Percentiles rank a stretch among this genome's conserved stretches.
Conservation (phyloP, 1,140 invertebrate genomes). For the Colletes gigas region DNA sequence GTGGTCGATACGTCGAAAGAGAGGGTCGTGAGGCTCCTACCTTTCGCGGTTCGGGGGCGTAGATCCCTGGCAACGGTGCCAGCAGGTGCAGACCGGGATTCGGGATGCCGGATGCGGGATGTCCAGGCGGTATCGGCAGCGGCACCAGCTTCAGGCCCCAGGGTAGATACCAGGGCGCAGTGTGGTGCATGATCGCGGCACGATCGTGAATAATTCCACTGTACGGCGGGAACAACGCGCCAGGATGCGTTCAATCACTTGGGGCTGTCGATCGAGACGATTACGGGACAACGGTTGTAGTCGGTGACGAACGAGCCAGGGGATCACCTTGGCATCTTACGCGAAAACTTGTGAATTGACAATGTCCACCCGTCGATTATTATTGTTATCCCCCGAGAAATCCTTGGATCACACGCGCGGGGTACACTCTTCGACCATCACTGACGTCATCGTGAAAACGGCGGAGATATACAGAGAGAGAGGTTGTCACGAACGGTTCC, state of each 20-base stretch:
- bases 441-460: constrained; percentile 40
- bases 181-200: constrained; percentile 77
- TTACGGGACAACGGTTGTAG: not conserved
- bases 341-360: not conserved
- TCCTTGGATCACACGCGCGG: constrained; percentile 44
- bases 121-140: constrained; percentile 77
- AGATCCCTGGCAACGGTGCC: constrained; percentile 78
- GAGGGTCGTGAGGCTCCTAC: constrained; percentile 57
- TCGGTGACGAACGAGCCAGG: not conserved
- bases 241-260: constrained; percentile 21
- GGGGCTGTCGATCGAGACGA: not conserved
- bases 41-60: constrained; percentile 79
- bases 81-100: constrained; percentile 77
- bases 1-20: not conserved
- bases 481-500: not conserved
- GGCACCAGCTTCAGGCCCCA: constrained; percentile 80
- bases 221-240: constrained; percentile 46
- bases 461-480: too few species aligned
- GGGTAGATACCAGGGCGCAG: constrained; percentile 79
- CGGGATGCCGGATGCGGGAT: constrained; percentile 78
- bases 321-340: constrained; percentile 61
- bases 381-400: not conserved
- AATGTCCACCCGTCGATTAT: not conserved
- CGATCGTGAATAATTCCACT: constrained; percentile 44
- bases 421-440: constrained; percentile 3